These are phyloP conservation scores for Drosophila bifasciata DNA, from an alignment of 1,140 invertebrate species.

Conservation along the genomic window DNA sequence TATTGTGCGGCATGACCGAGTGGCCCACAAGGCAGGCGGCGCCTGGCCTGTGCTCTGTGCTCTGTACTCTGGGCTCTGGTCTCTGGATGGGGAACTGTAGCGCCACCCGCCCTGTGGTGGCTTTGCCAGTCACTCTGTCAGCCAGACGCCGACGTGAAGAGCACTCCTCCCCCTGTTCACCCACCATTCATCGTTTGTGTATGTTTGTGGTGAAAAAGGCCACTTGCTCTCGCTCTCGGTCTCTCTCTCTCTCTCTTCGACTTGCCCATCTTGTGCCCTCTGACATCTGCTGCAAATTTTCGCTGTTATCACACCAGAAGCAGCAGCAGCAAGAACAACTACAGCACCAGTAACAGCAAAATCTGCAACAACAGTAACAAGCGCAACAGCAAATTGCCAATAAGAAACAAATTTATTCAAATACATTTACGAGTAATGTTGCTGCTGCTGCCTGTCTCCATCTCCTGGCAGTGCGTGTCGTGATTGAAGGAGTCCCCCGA, in stretches of 20 bases:
- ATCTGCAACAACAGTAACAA: conserved; percentile 20
- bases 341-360: conserved; percentile 20
- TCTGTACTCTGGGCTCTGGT: not conserved
- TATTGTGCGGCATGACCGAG: conserved; percentile 81
- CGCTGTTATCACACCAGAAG: conserved; percentile 68
- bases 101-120: conserved; percentile 58
- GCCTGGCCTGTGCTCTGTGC: conserved; percentile 16
- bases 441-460: conserved; percentile 41
- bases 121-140: conserved; percentile 57
- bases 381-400: conserved; percentile 35
- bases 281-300: conserved; percentile 56
- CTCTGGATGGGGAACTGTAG: not conserved
- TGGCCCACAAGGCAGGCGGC: conserved; percentile 69
- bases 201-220: conserved; percentile 72
- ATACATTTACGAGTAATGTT: conserved; percentile 55
- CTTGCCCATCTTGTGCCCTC: conserved; percentile 3
- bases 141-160: conserved; percentile 54
- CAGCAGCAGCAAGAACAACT: conserved; percentile 34
- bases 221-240: conserved; percentile 42
- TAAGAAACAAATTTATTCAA: conserved; percentile 69
- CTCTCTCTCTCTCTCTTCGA: not conserved
- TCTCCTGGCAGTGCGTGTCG: conserved; percentile 35
- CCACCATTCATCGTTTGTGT: conserved; percentile 49
- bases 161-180: not conserved
- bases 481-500: conserved; percentile 37